Percentiles rank a stretch among this genome's conserved stretches.
Evolutionary conservation across 2,113 vertebrate species (phyloP).

Genomic region (Bathybates hornii): DNA sequence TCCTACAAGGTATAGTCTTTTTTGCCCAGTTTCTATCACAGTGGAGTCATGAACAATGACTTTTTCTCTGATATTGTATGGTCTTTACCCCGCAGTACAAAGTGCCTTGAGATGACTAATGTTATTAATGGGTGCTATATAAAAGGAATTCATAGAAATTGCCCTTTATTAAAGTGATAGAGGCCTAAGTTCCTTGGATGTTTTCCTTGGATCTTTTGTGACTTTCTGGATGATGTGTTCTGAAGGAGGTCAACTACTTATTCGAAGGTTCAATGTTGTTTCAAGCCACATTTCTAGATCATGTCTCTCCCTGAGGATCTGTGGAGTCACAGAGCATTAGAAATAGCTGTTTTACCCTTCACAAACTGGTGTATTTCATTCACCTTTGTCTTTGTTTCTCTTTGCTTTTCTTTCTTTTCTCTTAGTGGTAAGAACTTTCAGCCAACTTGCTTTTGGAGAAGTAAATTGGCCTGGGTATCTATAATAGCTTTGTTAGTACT

Average conservation of each 20-base stretch:
- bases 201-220: background rate
- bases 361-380: background rate
- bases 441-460: background rate
- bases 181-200: background rate
- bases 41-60: background rate
- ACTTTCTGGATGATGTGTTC: background rate
- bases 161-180: background rate
- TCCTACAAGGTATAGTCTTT: background rate
- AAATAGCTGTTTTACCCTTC: background rate
- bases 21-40: background rate
- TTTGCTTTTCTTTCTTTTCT: background rate
- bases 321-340: background rate
- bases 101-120: background rate
- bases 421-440: background rate
- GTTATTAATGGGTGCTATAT: background rate
- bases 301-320: background rate
- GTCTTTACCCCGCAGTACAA: background rate
- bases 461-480: background rate
- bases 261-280: background rate
- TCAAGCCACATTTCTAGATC: background rate
- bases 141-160: background rate
- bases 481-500: background rate
- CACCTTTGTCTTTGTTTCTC: rapidly evolving
- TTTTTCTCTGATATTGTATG: background rate
- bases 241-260: background rate